Evolutionary conservation across 64 coral and sea anemone genomes (phyloP).

Genomic region (Cladopsammia gracilis): DNA sequence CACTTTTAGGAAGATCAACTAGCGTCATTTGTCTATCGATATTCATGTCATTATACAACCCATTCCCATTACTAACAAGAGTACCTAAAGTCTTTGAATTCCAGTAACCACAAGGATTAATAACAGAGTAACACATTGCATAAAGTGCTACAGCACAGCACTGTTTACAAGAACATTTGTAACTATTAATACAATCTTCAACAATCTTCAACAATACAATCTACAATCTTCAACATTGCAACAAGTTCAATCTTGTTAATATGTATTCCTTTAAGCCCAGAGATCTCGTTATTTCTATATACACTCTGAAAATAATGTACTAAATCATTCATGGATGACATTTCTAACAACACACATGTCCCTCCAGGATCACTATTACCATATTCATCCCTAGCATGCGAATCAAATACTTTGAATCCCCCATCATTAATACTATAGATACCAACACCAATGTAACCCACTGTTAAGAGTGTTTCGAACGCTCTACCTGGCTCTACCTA

Average conservation of each 20-base stretch:
- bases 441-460: conserved; percentile 53
- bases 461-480: conserved; percentile 62
- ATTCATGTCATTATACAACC: not conserved
- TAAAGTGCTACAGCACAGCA: conserved; percentile 13
- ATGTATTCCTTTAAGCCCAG: not conserved
- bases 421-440: conserved; percentile 62
- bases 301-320: not conserved
- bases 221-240: no score
- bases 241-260: no score
- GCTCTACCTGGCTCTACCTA: conserved; percentile 35
- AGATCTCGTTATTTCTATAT: not conserved
- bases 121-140: not conserved
- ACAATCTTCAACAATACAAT: no score
- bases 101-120: not conserved
- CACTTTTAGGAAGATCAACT: no score
- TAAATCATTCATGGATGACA: conserved; percentile 15
- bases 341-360: conserved; percentile 65
- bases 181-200: no score
- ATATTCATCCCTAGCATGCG: conserved; percentile 71
- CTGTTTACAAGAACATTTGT: not conserved
- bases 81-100: not conserved
- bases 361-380: conserved; percentile 66
- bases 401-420: conserved; percentile 68
- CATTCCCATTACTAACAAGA: conserved; percentile 19
- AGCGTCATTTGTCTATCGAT: no score